Conservation (phyloP, 2,888 invertebrate genomes). For the Halictus quadricinctus region DNA sequence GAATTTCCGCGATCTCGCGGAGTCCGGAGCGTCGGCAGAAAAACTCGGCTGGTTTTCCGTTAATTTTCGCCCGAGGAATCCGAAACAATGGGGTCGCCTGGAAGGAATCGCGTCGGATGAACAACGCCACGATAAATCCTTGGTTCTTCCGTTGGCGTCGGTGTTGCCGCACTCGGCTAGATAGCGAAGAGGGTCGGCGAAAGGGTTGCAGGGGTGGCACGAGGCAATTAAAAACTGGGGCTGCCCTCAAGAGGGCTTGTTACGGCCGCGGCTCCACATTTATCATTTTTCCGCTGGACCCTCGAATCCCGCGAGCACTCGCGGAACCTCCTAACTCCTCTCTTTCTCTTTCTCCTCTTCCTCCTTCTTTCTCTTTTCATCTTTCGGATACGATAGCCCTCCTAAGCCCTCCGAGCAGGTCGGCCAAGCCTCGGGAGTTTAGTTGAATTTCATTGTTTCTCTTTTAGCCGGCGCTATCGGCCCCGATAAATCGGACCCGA, state of each 20-base stretch:
- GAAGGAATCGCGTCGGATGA: constrained; percentile 71
- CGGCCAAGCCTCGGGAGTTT: constrained; percentile 50
- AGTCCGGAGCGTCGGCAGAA: constrained; percentile 32
- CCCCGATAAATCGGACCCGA: constrained; percentile 62
- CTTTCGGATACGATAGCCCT: neutral
- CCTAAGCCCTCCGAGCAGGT: neutral
- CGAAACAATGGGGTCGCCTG: neutral
- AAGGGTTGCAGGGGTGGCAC: constrained; percentile 36
- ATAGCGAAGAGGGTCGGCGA: constrained; percentile 30
- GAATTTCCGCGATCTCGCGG: constrained; percentile 48
- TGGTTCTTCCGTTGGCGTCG: constrained; percentile 43
- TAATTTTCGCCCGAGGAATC: neutral
- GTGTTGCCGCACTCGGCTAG: constrained; percentile 20
- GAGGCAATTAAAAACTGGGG: constrained; percentile 69
- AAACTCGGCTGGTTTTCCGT: neutral
- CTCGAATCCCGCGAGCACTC: constrained; percentile 57
- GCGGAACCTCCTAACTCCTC: neutral
- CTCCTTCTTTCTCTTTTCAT: neutral
- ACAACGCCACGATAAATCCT: constrained; percentile 81
- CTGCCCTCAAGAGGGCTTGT: constrained; percentile 77
- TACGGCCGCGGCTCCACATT: constrained; percentile 77
- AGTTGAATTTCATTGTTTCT: constrained; percentile 74
- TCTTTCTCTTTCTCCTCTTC: neutral
- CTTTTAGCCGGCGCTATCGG: constrained; percentile 51
- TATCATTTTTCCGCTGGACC: constrained; percentile 77